Base-by-base conservation (phyloP, 2,797 vertebrate species). In the Enteromius radiatus region DNA sequence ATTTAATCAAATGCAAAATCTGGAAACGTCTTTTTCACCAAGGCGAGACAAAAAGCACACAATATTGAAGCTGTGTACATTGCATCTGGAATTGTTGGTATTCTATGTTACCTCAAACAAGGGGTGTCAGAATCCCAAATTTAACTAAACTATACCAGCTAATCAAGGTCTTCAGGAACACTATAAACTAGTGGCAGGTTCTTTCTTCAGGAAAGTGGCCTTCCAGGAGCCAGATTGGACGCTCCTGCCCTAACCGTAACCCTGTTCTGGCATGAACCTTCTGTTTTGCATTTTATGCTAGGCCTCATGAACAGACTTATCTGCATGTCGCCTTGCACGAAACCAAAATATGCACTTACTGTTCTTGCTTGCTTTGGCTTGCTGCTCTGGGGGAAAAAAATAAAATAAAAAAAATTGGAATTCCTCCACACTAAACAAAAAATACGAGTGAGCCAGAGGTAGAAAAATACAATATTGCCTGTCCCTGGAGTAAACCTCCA, bases 1-100 rank as follows among this genome's bases (percentile, higher is more conserved):
- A 83, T 75, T 78, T 76, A 84, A 88, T 88, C 85, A 80, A 86
- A 84, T 19, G 67, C 38, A 47, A 61, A 78, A 82, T 52, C 26
- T 19, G 26, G 54, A 76, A 78, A 78, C 59, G 0, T 76, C 36
- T 84, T 6, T 63, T 67, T 59, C 54, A 75, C n/a, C 11, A 31
- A 83, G 17, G 26, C 54, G 9, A 87, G 61, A 54, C 4, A 54
- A 17, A 69, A 63, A 19, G 23, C 33, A 41, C 74, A 56, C 31
- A 63, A 45, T 5, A 45, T 12, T 77, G 56, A 45, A 43, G 75
- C 41, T 4, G 23, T 56, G 33, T 17, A 59, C 6, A 47, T 15
- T 36, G 5, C 28, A 19, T 64, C 28, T 33, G 61, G 61, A 19
- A 64, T 64, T 19, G 43, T 21, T 64, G 28, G 61, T 64, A 67